Base-by-base conservation (phyloP, 2,888 invertebrate genomes). In the Ochlodes sylvanus region DNA sequence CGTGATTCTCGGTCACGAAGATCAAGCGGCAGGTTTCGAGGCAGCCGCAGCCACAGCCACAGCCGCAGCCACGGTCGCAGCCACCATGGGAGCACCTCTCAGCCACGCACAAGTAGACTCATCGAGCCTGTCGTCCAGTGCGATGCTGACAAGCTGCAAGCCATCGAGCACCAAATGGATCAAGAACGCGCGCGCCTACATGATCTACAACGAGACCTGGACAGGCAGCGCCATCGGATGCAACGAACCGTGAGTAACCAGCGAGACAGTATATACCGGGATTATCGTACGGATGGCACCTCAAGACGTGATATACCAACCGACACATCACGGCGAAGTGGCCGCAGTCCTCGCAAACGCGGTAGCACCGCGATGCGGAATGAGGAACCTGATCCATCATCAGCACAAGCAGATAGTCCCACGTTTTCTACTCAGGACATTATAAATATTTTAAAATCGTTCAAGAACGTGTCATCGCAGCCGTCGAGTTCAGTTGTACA, bases 401-500 rank as follows among this genome's bases (percentile, higher is more conserved):
- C 44, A 15, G 10, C 15, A 15, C n/a, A 44, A 10, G 7, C 15
- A 4, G 44, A 4, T 15, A 44, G 44, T 6, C 44, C 44, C 44
- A 15, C 44, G 44, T 44, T 44, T 60, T 61, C 63, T 38, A 58
- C 57, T 17, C 58, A 34, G 19, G 67, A 70, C 38, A 15, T 67
- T 7, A 7, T 63, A 19, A 52, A 60, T 12, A 63, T 70, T n/a
- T 54, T 70, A 42, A 63, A 63, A 9, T 57, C 57, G 34, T 27
- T 67, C 57, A 63, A 57, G 12, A 57, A 66, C 21, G 27, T 54
- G 10, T 54, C 41, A n/a, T 14, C 68, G n/a, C 65, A 63, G 52
- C 66, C 56, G 17, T 17, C 34, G 12, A 42, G 15, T 42, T 54
- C 54, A 2, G 12, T n/a, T 47, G 34, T 34, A 27, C 27, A 27